Evolutionary conservation across 2,113 vertebrate genomes (phyloP).

Genomic region (Nannobrachium achirus): DNA sequence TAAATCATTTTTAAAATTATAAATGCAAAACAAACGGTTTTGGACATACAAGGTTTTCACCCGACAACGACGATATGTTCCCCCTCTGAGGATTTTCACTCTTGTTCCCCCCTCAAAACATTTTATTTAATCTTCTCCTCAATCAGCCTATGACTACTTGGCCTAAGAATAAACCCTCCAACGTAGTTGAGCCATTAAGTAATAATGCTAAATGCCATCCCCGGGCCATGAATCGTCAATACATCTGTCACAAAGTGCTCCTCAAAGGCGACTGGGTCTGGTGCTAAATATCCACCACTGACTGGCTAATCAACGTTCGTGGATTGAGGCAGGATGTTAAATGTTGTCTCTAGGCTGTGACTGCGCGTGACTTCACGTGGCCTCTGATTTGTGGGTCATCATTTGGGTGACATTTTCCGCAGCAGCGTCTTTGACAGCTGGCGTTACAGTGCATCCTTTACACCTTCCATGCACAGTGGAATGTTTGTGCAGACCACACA

Average conservation of each 20-base stretch:
- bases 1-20: no score
- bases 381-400: conserved; percentile 70
- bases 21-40: no score
- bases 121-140: conserved; percentile 63
- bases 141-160: conserved; percentile 55
- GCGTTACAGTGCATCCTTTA: conserved; percentile 45
- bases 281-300: conserved; percentile 70
- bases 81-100: conserved; percentile 50
- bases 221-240: conserved; percentile 62
- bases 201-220: conserved; percentile 58
- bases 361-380: conserved; percentile 54
- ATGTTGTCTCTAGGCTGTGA: conserved; percentile 61
- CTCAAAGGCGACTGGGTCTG: conserved; percentile 58
- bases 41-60: no score
- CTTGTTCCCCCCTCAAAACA: conserved; percentile 49
- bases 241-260: conserved; percentile 60
- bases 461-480: conserved; percentile 44
- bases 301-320: conserved; percentile 59
- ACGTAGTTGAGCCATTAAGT: conserved; percentile 57
- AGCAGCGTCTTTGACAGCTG: conserved; percentile 48
- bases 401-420: conserved; percentile 63
- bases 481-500: conserved; percentile 18
- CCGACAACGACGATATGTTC: no score
- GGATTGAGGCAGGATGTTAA: conserved; percentile 53
- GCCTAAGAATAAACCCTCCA: conserved; percentile 54